phyloP scores from a whole-genome alignment of 37 sponge, comb jelly and placozoan species.

The Halisarca cf. caerulea region DNA sequence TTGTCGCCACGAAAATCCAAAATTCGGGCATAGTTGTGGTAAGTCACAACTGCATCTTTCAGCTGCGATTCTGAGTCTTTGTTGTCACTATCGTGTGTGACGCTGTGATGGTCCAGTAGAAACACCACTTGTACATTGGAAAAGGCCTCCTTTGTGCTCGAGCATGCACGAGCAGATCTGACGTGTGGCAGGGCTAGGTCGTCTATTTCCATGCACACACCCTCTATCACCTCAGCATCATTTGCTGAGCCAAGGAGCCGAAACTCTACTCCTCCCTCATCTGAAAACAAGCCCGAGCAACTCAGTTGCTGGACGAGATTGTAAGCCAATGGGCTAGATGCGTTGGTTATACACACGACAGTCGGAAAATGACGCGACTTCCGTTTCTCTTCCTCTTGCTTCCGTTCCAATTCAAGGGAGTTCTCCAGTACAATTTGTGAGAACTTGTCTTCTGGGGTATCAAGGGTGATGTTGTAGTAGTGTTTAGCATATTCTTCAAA shows the following conservation, averaged over 20 bases:
- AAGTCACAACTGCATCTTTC: constrained; percentile 12
- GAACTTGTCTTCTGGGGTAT: constrained; percentile 13
- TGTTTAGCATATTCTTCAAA: constrained; percentile 78
- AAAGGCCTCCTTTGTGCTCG: constrained; percentile 48
- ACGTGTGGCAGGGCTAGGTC: constrained; percentile 70
- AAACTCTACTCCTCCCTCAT: constrained; percentile 37
- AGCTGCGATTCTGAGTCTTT: background rate
- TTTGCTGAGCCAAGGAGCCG: constrained; percentile 36
- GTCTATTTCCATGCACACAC: constrained; percentile 69
- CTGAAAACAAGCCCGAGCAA: constrained; percentile 20
- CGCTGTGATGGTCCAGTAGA: constrained; percentile 28
- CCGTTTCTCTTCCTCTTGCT: background rate
- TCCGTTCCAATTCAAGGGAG: background rate
- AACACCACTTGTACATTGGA: constrained; percentile 37
- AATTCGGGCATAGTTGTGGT: constrained; percentile 52
- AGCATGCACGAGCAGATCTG: constrained; percentile 9
- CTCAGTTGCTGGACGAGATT: constrained; percentile 42
- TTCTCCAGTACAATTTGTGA: constrained; percentile 48
- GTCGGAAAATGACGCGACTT: constrained; percentile 1
- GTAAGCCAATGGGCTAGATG: constrained; percentile 49
- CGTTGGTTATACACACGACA: constrained; percentile 59
- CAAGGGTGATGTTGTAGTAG: constrained; percentile 60
- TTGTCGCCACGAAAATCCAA: constrained; percentile 49
- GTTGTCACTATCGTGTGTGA: background rate
- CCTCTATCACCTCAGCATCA: background rate